Evolutionary conservation across 2,888 invertebrate species (phyloP).

Genomic region (Cantharis lateralis): DNA sequence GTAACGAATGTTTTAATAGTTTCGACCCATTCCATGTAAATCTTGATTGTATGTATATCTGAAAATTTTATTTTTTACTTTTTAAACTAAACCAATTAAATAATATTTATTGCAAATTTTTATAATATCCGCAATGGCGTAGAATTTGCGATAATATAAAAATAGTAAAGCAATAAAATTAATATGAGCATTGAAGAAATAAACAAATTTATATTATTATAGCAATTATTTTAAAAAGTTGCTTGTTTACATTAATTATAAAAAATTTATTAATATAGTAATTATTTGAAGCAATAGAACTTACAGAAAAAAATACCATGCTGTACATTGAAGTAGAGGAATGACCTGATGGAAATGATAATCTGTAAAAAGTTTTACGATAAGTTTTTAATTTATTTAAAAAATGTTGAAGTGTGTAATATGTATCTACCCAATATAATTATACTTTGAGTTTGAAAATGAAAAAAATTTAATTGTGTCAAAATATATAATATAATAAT

Average conservation of each 20-base stretch:
- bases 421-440: too few relatives aligned
- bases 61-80: constrained; percentile 38
- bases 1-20: constrained; percentile 82
- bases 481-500: not conserved
- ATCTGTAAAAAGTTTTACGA: constrained; percentile 56
- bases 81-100: not conserved
- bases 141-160: not conserved
- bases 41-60: constrained; percentile 88
- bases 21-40: constrained; percentile 81
- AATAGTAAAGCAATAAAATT: not conserved
- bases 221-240: not conserved
- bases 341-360: constrained; percentile 91
- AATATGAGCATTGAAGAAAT: not conserved
- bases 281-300: constrained; percentile 50
- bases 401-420: too few relatives aligned
- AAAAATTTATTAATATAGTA: not conserved
- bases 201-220: not conserved
- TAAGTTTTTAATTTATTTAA: not conserved
- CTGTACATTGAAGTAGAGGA: constrained; percentile 93
- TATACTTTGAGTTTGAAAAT: not conserved
- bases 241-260: not conserved
- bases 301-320: constrained; percentile 84
- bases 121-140: not conserved
- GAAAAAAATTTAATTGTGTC: not conserved
- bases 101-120: not conserved